Conservation (phyloP, 1,140 invertebrate genomes). For the Atta texana region DNA sequence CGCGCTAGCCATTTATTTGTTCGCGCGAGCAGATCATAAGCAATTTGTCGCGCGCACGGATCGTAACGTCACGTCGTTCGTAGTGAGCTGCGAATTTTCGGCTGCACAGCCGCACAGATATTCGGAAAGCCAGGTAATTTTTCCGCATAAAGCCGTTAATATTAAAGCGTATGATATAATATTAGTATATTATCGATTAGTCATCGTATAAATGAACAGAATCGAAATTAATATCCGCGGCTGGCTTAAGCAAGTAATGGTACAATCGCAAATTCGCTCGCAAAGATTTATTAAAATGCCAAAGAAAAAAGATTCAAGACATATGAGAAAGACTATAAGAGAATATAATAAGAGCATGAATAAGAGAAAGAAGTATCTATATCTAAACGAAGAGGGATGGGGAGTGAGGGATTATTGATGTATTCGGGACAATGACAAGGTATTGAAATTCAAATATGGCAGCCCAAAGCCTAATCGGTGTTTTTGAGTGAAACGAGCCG, state of each 20-base stretch:
- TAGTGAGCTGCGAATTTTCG: neutral
- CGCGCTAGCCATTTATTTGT: neutral
- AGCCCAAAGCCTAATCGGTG: too few relatives aligned
- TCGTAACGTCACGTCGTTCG: neutral
- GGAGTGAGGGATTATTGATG: too few relatives aligned
- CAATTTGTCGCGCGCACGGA: neutral
- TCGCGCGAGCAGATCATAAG: neutral
- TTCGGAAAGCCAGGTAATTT: neutral
- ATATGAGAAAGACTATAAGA: too few relatives aligned
- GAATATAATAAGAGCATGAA: too few relatives aligned
- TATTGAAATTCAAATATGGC: conserved; percentile 6
- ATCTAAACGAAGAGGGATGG: too few relatives aligned
- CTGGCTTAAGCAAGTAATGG: neutral
- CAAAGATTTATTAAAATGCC: neutral
- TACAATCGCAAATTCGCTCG: neutral
- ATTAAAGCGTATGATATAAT: neutral
- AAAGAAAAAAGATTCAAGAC: neutral
- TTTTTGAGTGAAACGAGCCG: too few relatives aligned
- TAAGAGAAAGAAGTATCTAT: neutral
- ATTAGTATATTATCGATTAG: too few relatives aligned
- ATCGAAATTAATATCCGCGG: neutral
- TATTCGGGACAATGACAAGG: too few relatives aligned
- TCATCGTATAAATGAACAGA: neutral
- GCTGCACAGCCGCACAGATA: neutral
- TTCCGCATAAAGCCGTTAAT: neutral